Conservation (phyloP, 1,140 invertebrate genomes). For the Dendroctonus ponderosae region DNA sequence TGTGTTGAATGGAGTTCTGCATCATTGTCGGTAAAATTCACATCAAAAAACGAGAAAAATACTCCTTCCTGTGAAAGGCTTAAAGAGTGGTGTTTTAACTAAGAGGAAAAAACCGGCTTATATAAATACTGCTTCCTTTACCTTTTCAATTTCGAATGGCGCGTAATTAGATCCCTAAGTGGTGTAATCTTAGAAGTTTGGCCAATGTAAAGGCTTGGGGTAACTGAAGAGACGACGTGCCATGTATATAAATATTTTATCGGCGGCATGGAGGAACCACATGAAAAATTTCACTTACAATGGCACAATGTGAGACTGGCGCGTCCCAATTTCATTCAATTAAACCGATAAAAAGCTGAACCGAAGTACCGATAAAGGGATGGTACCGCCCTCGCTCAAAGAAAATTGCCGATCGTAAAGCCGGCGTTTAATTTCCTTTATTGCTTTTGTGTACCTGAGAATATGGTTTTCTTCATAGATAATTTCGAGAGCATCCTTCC, state of each 20-base stretch:
- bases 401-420: too few relatives aligned
- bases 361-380: not conserved
- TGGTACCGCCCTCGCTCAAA: too few relatives aligned
- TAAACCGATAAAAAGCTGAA: too few relatives aligned
- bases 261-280: conserved; percentile 24
- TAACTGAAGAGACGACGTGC: not conserved
- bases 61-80: conserved; percentile 3
- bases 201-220: conserved; percentile 16
- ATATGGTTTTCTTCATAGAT: too few relatives aligned
- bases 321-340: conserved; percentile 18
- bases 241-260: conserved; percentile 29
- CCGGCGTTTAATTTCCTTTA: too few relatives aligned
- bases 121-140: conserved; percentile 17
- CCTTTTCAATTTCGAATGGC: conserved; percentile 15
- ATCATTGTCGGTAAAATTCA: conserved; percentile 5
- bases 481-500: too few relatives aligned
- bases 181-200: conserved; percentile 21
- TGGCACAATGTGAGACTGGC: conserved; percentile 8
- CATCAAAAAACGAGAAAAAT: conserved; percentile 5
- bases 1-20: not conserved
- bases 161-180: conserved; percentile 29
- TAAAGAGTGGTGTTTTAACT: conserved; percentile 19
- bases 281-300: conserved; percentile 20
- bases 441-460: too few relatives aligned
- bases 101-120: conserved; percentile 10